Base-by-base conservation (phyloP, 2,113 vertebrate species). In the Dasypus novemcinctus region DNA sequence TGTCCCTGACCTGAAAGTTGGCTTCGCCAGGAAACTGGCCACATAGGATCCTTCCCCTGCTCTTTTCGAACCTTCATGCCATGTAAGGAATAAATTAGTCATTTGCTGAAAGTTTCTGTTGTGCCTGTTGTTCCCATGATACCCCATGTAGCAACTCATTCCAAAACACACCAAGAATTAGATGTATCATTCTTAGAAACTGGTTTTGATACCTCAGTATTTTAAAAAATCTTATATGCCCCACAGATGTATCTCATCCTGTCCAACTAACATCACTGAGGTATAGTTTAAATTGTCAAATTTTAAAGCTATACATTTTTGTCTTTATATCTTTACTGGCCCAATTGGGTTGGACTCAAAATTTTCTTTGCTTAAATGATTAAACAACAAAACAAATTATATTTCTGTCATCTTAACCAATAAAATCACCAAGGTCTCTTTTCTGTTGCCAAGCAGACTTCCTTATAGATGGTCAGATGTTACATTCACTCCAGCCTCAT, bases 221-320 rank as follows among this genome's bases (percentile, higher is more conserved):
- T 90, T 86, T 81, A 52, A 5, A 33, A 41, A 87, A 49, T 95
- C 76, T 81, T 84, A 76, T 13, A 3, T 14, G 79, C 8, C 31
- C 84, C 46, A 90, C 33, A 91, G 46, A 90, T 95, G 31, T 14
- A 90, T 49, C 71, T 90, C 23, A 14, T 76, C 43, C 74, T 95
- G 46, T 7, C 11, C 46, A 49, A 93, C 88, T 66, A 93, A 85
- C 0, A 76, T 31, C 71, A 41, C 76, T 29, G n/a, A 95, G 64
- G 20, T 68, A 85, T 66, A 59, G 49, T 57, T 72, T 31, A 75
- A 41, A 41, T 68, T 59, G 11, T 93, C 80, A 20, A 72, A 79
- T 75, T 87, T 90, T 75, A 96, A 97, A 52, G 6, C 4, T 88
- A 9, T 0, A 0, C 23, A 92, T 38, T 1, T 87, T 68, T 79